A percentile compares a stretch with the other conserved stretches of the same genome.
These are phyloP conservation scores for Meiosimyza decipiens DNA, from an alignment of 2,888 invertebrate genomes.

Conservation along the genomic window DNA sequence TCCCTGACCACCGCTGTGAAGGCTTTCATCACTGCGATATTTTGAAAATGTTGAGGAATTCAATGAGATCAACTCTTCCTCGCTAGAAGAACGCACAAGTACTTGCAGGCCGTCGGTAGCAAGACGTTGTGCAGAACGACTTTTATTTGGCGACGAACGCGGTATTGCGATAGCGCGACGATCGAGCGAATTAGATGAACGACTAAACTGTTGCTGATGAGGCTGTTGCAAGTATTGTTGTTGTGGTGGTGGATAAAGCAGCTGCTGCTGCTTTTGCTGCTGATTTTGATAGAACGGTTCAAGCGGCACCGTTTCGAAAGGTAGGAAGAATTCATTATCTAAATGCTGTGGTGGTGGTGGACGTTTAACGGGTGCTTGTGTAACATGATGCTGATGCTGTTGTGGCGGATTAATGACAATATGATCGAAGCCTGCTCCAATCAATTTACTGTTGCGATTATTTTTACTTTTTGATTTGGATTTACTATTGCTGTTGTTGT, in stretches of 20 bases:
- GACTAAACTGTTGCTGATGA: constrained; percentile 46
- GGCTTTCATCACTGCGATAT: constrained; percentile 77
- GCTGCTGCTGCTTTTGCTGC: constrained; percentile 41
- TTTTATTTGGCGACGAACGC: constrained; percentile 42
- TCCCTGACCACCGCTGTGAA: constrained; percentile 69
- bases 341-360: constrained; percentile 54
- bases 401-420: constrained; percentile 69
- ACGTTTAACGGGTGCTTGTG: constrained; percentile 31
- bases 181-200: constrained; percentile 61
- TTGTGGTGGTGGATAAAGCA: constrained; percentile 41
- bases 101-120: constrained; percentile 42
- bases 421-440: constrained; percentile 74
- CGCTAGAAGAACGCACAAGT: constrained; percentile 53
- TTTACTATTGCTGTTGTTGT: constrained; percentile 51
- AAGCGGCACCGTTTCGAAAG: constrained; percentile 58
- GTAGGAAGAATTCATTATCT: constrained; percentile 66
- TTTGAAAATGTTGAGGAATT: constrained; percentile 76
- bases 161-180: constrained; percentile 47
- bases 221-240: constrained; percentile 43
- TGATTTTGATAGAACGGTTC: constrained; percentile 55
- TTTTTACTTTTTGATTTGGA: constrained; percentile 52
- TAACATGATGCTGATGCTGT: neutral
- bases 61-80: constrained; percentile 71
- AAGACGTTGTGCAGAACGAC: constrained; percentile 53
- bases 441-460: constrained; percentile 64